Evolutionary conservation across 2,797 vertebrate genomes (phyloP), one percentile per base, ranked within the genome.

Genomic region (Protosalanx chinensis): DNA sequence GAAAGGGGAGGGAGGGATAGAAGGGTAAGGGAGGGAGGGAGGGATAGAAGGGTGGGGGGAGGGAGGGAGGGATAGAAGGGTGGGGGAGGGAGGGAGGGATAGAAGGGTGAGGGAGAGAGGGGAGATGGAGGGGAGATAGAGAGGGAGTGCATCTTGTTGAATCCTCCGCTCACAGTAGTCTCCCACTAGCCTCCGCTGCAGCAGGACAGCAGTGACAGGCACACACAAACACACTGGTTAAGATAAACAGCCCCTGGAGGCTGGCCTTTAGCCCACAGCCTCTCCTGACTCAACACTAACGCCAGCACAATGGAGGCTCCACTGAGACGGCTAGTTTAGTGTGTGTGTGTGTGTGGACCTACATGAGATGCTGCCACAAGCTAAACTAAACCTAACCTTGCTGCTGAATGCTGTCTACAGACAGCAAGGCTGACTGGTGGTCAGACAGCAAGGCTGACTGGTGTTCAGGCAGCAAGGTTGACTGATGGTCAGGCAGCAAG

Each of bases 271-370:
- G 35, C 64, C 8, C 1, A 10, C 1, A 32, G 60, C n/a, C 49
- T 41, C 61, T 56, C 51, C 67, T 49, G 72, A 82, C 74, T 78
- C 62, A 71, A 66, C 73, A 56, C 37, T 49, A 10, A 75, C 60
- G 72, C 70, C 64, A 82, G 77, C 65, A 68, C 64, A n/a, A 57
- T 64, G 63, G 18, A 41, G 15, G 18, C 29, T 71, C 64, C 37
- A 58, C 6, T 67, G 56, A 67, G 61, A 13, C 5, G 62, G 41
- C 67, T 41, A 61, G 53, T 71, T 27, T 16, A 2, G 20, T 18
- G 16, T 18, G 37, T 74, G 66, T n/a, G 35, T 62, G 62, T 4
- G 8, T 20, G 33, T 35, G 37, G 5, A 27, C 13, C 2, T n/a
- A 18, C 30, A 6, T 16, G 16, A 53, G 59, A 27, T 12, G 62